Conservation (phyloP, 2,888 invertebrate species). For the Drosophila meridiana region DNA sequence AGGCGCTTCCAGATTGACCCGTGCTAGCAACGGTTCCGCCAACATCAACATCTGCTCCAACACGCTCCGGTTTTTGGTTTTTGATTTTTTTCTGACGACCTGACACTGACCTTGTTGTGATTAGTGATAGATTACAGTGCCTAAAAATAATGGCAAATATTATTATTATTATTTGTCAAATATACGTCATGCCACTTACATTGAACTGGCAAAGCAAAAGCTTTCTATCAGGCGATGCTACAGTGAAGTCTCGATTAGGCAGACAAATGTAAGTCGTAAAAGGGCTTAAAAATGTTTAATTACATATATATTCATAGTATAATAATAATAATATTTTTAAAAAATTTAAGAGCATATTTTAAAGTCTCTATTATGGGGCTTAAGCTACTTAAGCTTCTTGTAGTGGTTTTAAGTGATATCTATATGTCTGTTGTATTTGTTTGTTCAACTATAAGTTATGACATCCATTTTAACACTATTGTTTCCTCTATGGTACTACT, state of each 20-base stretch:
- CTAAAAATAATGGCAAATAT: constrained; percentile 21
- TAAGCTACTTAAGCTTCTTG: not conserved
- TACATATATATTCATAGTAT: no score
- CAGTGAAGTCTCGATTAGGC: not conserved
- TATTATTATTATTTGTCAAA: constrained; percentile 23
- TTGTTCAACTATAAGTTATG: no score
- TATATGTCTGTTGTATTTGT: no score
- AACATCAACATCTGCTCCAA: constrained; percentile 59
- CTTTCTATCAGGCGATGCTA: not conserved
- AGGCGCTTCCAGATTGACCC: constrained; percentile 50
- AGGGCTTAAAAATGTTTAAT: not conserved
- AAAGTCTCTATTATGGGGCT: no score
- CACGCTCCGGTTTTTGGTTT: constrained; percentile 40
- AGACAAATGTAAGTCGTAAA: not conserved
- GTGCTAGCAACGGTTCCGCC: constrained; percentile 16
- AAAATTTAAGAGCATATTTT: no score
- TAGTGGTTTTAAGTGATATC: no score
- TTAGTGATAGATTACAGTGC: constrained; percentile 27
- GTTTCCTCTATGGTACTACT: no score
- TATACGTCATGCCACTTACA: constrained; percentile 12
- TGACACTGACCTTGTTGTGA: constrained; percentile 46
- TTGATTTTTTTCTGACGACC: constrained; percentile 41
- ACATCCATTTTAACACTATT: no score
- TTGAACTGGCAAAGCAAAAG: not conserved
- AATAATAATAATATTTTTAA: no score